Conservation (phyloP, 2,888 invertebrate species). For the Drosophila sordidula region DNA sequence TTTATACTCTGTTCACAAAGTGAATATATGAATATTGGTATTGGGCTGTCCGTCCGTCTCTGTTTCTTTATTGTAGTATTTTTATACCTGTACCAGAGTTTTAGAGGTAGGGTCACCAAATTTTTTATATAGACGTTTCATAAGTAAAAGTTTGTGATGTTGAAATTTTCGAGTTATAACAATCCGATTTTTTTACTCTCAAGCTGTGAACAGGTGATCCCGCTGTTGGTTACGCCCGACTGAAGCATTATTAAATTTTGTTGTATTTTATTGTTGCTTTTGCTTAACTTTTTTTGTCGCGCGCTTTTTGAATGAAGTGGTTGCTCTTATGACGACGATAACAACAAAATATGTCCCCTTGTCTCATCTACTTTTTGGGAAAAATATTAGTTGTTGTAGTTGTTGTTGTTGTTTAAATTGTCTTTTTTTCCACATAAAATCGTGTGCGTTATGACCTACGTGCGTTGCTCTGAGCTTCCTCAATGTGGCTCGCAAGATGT, state of each 20-base stretch:
- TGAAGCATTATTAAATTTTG: neutral
- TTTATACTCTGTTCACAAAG: too few relatives aligned
- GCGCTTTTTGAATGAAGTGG: conserved; percentile 27
- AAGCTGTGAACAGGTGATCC: too few relatives aligned
- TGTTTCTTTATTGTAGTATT: too few relatives aligned
- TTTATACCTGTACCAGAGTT: too few relatives aligned
- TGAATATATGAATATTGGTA: too few relatives aligned
- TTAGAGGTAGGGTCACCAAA: too few relatives aligned
- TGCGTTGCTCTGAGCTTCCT: conserved; percentile 56
- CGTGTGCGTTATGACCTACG: conserved; percentile 72
- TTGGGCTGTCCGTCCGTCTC: too few relatives aligned
- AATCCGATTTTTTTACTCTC: too few relatives aligned
- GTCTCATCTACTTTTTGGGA: conserved; percentile 16
- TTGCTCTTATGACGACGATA: conserved; percentile 19
- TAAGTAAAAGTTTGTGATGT: too few relatives aligned
- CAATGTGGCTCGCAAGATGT: conserved; percentile 23
- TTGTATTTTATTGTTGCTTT: conserved; percentile 14
- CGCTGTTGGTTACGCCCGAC: too few relatives aligned
- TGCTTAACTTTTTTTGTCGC: conserved; percentile 11
- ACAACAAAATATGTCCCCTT: conserved; percentile 15
- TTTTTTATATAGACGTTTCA: too few relatives aligned
- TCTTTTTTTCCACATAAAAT: conserved; percentile 47
- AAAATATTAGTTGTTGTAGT: conserved; percentile 17
- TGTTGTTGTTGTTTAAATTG: conserved; percentile 23
- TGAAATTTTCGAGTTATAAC: too few relatives aligned